These are phyloP conservation scores for Promerops cafer DNA, from an alignment of 2,113 vertebrate species.

Conservation along the genomic window DNA sequence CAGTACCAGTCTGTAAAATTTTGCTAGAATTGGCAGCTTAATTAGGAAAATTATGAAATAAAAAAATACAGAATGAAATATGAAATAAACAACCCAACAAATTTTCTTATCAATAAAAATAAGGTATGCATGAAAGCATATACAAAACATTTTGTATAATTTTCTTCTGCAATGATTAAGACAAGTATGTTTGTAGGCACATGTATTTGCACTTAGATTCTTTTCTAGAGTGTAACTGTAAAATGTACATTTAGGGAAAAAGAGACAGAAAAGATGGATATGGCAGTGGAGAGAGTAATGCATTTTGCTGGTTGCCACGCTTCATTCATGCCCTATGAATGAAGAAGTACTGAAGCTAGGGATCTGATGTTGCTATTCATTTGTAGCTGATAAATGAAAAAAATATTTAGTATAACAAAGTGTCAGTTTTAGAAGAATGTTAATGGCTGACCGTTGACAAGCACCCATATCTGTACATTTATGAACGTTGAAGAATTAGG, in stretches of 20 bases:
- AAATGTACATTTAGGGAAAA: not conserved
- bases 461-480: not conserved
- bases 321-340: not conserved
- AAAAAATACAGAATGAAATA: not conserved
- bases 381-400: not conserved
- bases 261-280: not conserved
- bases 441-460: not conserved
- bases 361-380: not conserved
- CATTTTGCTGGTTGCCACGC: not conserved
- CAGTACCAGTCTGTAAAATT: not conserved
- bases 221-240: not conserved
- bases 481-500: not conserved
- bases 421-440: not conserved
- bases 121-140: not conserved
- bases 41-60: not conserved
- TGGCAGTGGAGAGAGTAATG: accelerated
- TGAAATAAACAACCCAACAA: accelerated
- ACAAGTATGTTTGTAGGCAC: not conserved
- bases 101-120: not conserved
- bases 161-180: not conserved
- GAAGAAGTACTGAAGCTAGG: not conserved
- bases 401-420: not conserved
- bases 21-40: not conserved
- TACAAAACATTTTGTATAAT: not conserved
- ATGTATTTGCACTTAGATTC: not conserved